Percentiles rank a stretch among this genome's conserved stretches.
Evolutionary conservation across 2,888 invertebrate species (phyloP).

Genomic region (Bhutanitis thaidina): DNA sequence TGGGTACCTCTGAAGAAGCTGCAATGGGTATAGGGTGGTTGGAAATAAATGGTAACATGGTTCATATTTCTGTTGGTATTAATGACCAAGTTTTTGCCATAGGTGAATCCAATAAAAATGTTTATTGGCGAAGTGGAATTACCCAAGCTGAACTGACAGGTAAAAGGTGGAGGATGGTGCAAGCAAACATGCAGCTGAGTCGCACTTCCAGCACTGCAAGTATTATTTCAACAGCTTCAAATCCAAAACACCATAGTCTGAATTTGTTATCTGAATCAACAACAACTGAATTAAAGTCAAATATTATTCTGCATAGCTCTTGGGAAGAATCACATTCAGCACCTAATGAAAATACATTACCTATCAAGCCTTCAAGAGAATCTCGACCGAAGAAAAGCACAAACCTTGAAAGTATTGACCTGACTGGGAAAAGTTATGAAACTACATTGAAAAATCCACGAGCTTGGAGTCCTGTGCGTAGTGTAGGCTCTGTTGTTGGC

Average conservation of each 20-base stretch:
- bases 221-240: conserved; percentile 81
- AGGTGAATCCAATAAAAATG: conserved; percentile 88
- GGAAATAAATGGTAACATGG: conserved; percentile 93
- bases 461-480: conserved; percentile 93
- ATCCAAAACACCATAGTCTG: conserved; percentile 85
- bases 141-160: conserved; percentile 88
- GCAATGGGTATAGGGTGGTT: conserved; percentile 93
- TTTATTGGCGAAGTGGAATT: conserved; percentile 90
- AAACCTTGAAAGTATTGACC: conserved; percentile 68
- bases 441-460: conserved; percentile 88
- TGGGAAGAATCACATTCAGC: conserved; percentile 88
- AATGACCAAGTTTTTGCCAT: conserved; percentile 95
- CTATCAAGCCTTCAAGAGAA: conserved; percentile 69
- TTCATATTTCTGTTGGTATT: conserved; percentile 89
- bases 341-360: conserved; percentile 84
- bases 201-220: conserved; percentile 90
- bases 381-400: conserved; percentile 50
- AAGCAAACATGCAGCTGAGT: conserved; percentile 90
- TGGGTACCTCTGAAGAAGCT: conserved; percentile 86
- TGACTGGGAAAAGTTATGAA: conserved; percentile 84
- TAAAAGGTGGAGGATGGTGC: conserved; percentile 90
- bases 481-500: conserved; percentile 90
- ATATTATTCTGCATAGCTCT: conserved; percentile 79
- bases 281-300: conserved; percentile 62
- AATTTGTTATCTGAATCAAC: conserved; percentile 61